These are phyloP conservation scores for Chrysomela aeneicollis DNA, from an alignment of 2,888 invertebrate species.

Conservation along the genomic window DNA sequence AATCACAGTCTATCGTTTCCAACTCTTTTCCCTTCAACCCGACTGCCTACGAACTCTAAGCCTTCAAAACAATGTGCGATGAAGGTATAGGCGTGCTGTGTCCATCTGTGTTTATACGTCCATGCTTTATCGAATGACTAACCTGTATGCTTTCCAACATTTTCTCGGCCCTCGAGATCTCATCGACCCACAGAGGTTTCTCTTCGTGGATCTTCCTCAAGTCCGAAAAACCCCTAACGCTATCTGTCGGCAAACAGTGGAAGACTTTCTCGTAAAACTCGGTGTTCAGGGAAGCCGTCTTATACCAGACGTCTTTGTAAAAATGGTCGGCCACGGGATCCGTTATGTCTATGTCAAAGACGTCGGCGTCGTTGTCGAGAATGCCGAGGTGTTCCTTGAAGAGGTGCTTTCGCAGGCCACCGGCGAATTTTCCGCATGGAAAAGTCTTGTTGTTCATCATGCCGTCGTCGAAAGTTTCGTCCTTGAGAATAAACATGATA, in stretches of 20 bases:
- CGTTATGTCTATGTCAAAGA: conserved; percentile 67
- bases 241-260: conserved; percentile 87
- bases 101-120: too few species aligned
- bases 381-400: conserved; percentile 93
- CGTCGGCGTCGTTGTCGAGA: conserved; percentile 61
- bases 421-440: conserved; percentile 87
- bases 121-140: too few species aligned
- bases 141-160: conserved; percentile 79
- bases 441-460: conserved; percentile 83
- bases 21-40: too few species aligned
- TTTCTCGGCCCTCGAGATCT: conserved; percentile 76
- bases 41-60: too few species aligned
- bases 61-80: too few species aligned
- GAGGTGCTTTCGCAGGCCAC: conserved; percentile 81
- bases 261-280: conserved; percentile 91
- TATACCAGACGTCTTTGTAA: conserved; percentile 85
- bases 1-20: too few species aligned
- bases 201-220: conserved; percentile 80
- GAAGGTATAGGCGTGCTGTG: too few species aligned
- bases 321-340: conserved; percentile 86
- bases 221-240: conserved; percentile 78
- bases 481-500: conserved; percentile 61
- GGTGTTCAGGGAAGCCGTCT: conserved; percentile 83
- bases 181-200: conserved; percentile 74
- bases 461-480: conserved; percentile 81